Conservation (phyloP, 2,113 vertebrate genomes). For the Pollimyrus isidori region DNA sequence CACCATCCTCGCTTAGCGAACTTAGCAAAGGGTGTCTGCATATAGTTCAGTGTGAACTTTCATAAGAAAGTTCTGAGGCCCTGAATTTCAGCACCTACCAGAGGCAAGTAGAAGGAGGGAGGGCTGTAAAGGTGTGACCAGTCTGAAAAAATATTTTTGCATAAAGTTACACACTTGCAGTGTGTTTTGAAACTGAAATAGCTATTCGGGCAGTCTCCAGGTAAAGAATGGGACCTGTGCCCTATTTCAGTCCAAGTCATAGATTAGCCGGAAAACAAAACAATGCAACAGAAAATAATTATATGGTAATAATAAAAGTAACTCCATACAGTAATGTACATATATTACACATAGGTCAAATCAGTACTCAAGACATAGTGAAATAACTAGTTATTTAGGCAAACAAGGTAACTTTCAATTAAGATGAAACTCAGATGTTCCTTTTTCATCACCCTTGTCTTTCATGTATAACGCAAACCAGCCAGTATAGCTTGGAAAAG, state of each 20-base stretch:
- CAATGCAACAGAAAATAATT: neutral
- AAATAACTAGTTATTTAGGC: neutral
- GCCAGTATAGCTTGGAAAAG: neutral
- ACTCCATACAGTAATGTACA: neutral
- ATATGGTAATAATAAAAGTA: neutral
- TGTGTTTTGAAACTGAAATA: neutral
- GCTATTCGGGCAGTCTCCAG: neutral
- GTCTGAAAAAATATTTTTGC: neutral
- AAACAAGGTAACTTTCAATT: neutral
- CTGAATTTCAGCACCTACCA: neutral
- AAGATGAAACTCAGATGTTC: neutral
- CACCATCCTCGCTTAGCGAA: neutral
- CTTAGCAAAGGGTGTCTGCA: neutral
- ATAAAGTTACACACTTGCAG: neutral
- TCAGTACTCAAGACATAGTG: neutral
- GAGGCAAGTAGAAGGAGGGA: neutral
- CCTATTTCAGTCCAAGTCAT: neutral
- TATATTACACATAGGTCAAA: neutral
- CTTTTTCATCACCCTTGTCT: neutral
- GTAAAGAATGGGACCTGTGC: neutral
- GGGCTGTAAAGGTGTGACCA: neutral
- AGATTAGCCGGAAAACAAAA: neutral
- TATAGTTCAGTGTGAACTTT: neutral
- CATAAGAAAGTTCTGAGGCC: neutral
- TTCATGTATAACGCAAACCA: neutral